Evolutionary conservation across 2,113 vertebrate genomes (phyloP).

Genomic region (Bubo bubo): DNA sequence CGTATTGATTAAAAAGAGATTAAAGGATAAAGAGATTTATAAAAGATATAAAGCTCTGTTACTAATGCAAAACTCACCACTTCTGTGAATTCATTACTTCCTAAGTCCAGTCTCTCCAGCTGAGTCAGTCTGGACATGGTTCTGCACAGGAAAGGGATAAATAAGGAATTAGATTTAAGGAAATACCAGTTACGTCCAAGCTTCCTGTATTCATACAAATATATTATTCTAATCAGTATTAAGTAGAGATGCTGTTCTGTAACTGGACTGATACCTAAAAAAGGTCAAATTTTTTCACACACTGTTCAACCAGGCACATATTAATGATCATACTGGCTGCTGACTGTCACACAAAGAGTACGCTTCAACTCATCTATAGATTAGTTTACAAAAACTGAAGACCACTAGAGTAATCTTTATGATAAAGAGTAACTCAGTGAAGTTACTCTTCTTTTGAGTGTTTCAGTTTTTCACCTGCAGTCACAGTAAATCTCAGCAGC

Average conservation of each 20-base stretch:
- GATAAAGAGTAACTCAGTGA: not conserved
- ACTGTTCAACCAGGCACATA: not conserved
- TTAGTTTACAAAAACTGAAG: not conserved
- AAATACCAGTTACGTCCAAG: not conserved
- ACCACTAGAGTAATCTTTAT: not conserved
- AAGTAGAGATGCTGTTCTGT: not conserved
- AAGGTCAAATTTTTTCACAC: not conserved
- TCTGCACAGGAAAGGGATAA: constrained; percentile 73
- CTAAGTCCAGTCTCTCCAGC: constrained; percentile 95
- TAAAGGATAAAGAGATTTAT: not conserved
- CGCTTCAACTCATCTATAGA: not conserved
- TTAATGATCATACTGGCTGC: not conserved
- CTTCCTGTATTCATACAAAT: not conserved
- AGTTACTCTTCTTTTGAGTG: not conserved
- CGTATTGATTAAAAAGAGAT: constrained; percentile 16
- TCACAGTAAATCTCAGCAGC: not conserved
- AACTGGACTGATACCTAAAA: not conserved
- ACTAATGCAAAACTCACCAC: constrained; percentile 76
- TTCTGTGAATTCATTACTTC: constrained; percentile 98
- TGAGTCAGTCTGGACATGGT: constrained; percentile 97
- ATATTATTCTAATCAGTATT: not conserved
- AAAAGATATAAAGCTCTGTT: not conserved
- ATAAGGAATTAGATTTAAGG: constrained; percentile 36
- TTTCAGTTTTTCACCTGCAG: not conserved
- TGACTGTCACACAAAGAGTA: not conserved